Base-by-base conservation (phyloP, 2,113 vertebrate species). In the Caranx melampygus region DNA sequence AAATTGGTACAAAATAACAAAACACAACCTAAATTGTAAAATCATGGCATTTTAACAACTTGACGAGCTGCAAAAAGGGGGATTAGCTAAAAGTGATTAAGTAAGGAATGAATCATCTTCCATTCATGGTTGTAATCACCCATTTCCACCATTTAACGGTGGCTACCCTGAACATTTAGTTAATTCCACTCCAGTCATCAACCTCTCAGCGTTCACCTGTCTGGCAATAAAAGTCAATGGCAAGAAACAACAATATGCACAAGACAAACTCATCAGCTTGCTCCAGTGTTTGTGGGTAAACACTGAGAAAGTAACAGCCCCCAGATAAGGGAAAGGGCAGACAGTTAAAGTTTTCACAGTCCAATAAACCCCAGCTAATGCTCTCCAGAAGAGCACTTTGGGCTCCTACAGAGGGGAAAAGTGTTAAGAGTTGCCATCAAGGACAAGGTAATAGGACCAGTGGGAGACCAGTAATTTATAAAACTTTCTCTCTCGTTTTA, bases 201-300 rank as follows among this genome's bases (percentile, higher is more conserved):
- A 69, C 66, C 67, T 70, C 72, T 70, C 49, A 58, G 74, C 58
- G 5, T 69, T 79, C 64, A 70, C 84, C 83, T 79, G 47, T 44
- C 71, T 9, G 42, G 65, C 86, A 58, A 89, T 94, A 94, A 95
- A 95, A 94, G 79, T 86, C 90, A 91, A 93, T 83, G 91, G 84
- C 78, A 90, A 90, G 88, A 92, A 90, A 91, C 88, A 92, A 87
- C 85, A 87, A 78, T 69, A 78, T 75, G 76, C 77, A 51, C 86
- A 88, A 89, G 89, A 88, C 80, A 88, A 92, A 92, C 72, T 85
- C 87, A 94, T 89, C 87, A 88, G 82, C 87, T 68, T 31, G 78
- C 82, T 35, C 42, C 80, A 67, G 75, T 83, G 76, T 90, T 81
- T 87, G 75, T 31, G 58, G 83, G 89, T 78, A 95, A 93, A 94